Evolutionary conservation across 2,113 vertebrate genomes (phyloP), one percentile per base, ranked within the genome.

Genomic region (Caretta caretta): DNA sequence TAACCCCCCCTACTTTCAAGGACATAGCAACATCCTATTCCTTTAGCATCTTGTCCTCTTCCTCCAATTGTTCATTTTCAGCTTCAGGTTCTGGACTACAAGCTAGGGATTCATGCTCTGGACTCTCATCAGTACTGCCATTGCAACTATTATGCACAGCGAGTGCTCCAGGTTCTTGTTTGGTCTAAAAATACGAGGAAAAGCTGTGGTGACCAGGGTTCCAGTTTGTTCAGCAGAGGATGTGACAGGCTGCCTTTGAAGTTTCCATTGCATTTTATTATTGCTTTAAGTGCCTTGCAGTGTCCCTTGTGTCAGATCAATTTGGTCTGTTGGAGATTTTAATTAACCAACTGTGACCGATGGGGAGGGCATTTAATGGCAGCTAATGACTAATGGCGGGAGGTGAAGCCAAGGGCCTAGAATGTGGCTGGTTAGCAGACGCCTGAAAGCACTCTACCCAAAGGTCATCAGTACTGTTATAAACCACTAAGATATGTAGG

Each of bases 1-100:
- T 80, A 69, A 79, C 48, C 12, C 17, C 17, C 31, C 31, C 50
- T 20, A 42, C n/a, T 82, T 56, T 35, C 12, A 42, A n/a, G 38
- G 53, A 42, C 8, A 22, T 14, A 3, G 48, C 12, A 50, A 51
- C 31, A 53, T 22, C 78, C 78, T 50, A n/a, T n/a, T 42, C 35
- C 31, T 51, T 12, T 53, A 31, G 49, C 35, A 54, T 81, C 57
- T 31, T 12, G n/a, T 16, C 53, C 80, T 82, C 80, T n/a, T 56
- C 50, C 50, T 62, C 54, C 13, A 4, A 27, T 31, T n/a, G 4
- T 56, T 17, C 80, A 3, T 42, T 38, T 96, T 78, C 50, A 84
- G 38, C 24, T 80, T 96, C 96, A 89, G 85, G 46, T 88, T 25
- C 56, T 76, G 54, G 69, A 16, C 83, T 90, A 96, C 59, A 72